Percentiles rank a stretch among this genome's conserved stretches.
phyloP scores from a whole-genome alignment of 2,797 vertebrate genomes.

The Enteromius radiatus region DNA sequence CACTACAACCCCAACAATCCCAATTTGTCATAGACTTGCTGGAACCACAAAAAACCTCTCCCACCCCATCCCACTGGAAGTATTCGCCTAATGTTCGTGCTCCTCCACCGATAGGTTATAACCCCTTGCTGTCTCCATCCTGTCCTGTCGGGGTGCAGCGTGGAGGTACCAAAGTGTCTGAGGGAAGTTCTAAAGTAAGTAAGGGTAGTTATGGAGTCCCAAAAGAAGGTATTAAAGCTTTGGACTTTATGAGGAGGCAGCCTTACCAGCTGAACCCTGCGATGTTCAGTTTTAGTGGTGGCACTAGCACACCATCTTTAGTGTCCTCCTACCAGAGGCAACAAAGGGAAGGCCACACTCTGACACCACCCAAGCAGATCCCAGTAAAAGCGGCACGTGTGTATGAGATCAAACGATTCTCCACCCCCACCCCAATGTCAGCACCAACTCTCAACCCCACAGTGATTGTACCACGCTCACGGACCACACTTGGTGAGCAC shows the following conservation, averaged over 20 bases:
- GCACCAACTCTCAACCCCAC: slow-evolving; percentile 84
- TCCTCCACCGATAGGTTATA: slow-evolving; percentile 97
- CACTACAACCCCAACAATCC: slow-evolving; percentile 59
- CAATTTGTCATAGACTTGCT: slow-evolving; percentile 60
- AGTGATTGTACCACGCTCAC: slow-evolving; percentile 88
- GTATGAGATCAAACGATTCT: slow-evolving; percentile 94
- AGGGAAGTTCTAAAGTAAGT: slow-evolving; percentile 70
- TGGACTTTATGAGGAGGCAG: slow-evolving; percentile 94
- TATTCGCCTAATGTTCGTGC: slow-evolving; percentile 97
- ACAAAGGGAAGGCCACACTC: slow-evolving; percentile 69
- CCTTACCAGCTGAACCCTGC: slow-evolving; percentile 97
- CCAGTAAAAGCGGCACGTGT: slow-evolving; percentile 87
- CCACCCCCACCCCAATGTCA: slow-evolving; percentile 92
- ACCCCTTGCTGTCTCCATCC: slow-evolving; percentile 90
- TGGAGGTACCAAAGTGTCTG: slow-evolving; percentile 75
- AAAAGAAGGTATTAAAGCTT: slow-evolving; percentile 89
- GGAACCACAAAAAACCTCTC: slow-evolving; percentile 75
- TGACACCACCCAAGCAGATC: slow-evolving; percentile 80
- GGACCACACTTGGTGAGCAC: slow-evolving; percentile 90
- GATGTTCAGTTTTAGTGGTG: slow-evolving; percentile 92
- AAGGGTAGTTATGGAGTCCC: slow-evolving; percentile 73
- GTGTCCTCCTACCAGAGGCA: slow-evolving; percentile 74
- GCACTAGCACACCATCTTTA: slow-evolving; percentile 66
- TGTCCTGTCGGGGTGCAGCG: slow-evolving; percentile 89
- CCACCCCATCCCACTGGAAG: slow-evolving; percentile 88